These are phyloP conservation scores for Probaryconus sp. DNA, from an alignment of 1,140 invertebrate genomes.

Conservation along the genomic window DNA sequence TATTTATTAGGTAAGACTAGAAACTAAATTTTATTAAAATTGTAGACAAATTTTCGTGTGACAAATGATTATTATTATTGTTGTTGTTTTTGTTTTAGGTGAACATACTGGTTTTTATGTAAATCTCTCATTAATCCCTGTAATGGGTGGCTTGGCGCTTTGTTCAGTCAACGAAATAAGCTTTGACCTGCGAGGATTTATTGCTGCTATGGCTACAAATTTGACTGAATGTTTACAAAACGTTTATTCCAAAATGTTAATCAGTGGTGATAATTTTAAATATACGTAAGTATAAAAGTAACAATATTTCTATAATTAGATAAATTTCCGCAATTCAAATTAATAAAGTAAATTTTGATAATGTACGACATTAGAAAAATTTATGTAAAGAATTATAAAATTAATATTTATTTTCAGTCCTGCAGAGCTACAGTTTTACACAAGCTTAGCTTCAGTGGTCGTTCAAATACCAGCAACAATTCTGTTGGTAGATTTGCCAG, in stretches of 20 bases:
- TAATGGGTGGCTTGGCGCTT: conserved; percentile 91
- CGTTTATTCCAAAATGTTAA: conserved; percentile 90
- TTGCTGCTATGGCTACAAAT: conserved; percentile 89
- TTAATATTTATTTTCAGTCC: no score
- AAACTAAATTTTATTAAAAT: no score
- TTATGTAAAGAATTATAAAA: no score
- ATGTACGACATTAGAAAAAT: no score
- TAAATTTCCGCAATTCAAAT: no score
- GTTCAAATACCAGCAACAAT: conserved; percentile 88
- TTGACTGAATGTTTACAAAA: conserved; percentile 92
- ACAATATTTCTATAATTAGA: background rate
- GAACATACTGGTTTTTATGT: conserved; percentile 87
- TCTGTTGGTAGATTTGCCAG: conserved; percentile 83
- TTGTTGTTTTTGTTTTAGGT: conserved; percentile 74
- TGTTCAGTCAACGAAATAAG: conserved; percentile 90
- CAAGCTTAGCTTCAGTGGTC: conserved; percentile 87
- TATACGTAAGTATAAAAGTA: conserved; percentile 84
- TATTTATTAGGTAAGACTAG: conserved; percentile 82
- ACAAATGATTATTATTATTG: conserved; percentile 1
- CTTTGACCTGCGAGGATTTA: conserved; percentile 87
- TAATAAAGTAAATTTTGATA: no score
- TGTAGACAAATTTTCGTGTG: no score
- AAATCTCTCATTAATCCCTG: conserved; percentile 88
- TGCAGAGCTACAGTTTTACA: conserved; percentile 91
- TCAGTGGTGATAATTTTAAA: conserved; percentile 88